These are phyloP conservation scores for Piaya cayana DNA, from an alignment of 2,113 vertebrate genomes.

Conservation along the genomic window DNA sequence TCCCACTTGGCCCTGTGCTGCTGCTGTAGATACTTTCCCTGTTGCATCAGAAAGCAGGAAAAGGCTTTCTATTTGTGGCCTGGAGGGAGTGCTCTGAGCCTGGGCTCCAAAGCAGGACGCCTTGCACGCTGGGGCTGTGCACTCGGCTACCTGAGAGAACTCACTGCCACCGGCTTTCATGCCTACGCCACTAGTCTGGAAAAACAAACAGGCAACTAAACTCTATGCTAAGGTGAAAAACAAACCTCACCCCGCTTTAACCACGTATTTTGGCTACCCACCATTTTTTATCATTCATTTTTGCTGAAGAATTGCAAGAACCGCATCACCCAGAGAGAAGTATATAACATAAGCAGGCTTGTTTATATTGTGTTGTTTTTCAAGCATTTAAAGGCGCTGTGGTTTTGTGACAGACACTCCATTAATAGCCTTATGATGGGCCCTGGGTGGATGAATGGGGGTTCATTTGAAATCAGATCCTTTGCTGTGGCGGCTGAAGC, in stretches of 20 bases:
- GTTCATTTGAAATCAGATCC: constrained; percentile 22
- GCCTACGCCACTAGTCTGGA: neutral
- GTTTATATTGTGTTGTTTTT: neutral
- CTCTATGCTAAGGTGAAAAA: neutral
- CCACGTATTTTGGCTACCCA: accelerated
- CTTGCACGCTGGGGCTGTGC: neutral
- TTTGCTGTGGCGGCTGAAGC: neutral
- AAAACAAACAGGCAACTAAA: neutral
- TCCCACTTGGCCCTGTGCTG: neutral
- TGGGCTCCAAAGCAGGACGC: neutral
- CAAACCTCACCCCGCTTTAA: neutral
- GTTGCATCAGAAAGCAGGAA: neutral
- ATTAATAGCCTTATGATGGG: constrained; percentile 17
- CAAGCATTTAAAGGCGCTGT: neutral
- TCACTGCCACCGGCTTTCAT: neutral
- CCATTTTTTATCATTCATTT: neutral
- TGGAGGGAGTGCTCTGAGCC: neutral
- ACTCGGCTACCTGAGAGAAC: neutral
- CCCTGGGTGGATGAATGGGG: constrained; percentile 3
- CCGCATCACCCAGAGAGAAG: neutral
- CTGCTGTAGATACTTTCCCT: neutral
- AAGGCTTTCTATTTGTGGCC: neutral
- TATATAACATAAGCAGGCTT: neutral
- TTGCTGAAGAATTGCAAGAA: neutral
- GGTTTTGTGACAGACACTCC: constrained; percentile 35